These are phyloP conservation scores for Ephialtes manifestator DNA, from an alignment of 2,888 invertebrate genomes.

Conservation along the genomic window DNA sequence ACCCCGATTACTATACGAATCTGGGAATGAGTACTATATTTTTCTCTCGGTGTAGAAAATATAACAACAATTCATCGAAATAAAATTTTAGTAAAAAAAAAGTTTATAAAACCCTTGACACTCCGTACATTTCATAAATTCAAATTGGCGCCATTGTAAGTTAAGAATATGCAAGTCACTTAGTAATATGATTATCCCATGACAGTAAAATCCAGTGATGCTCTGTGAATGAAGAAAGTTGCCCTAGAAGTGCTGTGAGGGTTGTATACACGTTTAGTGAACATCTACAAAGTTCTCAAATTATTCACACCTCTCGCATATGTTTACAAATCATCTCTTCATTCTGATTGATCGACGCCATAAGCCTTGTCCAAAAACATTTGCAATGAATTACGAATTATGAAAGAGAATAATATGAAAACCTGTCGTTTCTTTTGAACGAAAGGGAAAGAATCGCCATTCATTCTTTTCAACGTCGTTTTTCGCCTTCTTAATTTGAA, in stretches of 20 bases:
- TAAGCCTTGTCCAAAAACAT: neutral
- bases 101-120: too few relatives aligned
- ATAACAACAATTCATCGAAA: too few relatives aligned
- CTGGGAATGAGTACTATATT: too few relatives aligned
- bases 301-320: constrained; percentile 6
- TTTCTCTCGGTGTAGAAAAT: too few relatives aligned
- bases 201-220: neutral
- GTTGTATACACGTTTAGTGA: neutral
- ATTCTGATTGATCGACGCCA: constrained; percentile 11
- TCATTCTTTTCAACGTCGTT: neutral
- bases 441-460: neutral
- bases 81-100: too few relatives aligned
- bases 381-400: constrained; percentile 24
- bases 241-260: neutral
- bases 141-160: too few relatives aligned
- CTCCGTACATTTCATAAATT: too few relatives aligned
- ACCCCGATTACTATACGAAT: too few relatives aligned
- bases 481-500: constrained; percentile 31
- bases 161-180: too few relatives aligned
- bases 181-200: too few relatives aligned
- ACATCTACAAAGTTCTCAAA: neutral
- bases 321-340: constrained; percentile 19
- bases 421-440: neutral
- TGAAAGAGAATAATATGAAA: constrained; percentile 1
- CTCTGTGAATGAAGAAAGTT: neutral